A percentile compares a stretch with the other conserved stretches of the same genome.
These are phyloP conservation scores for Lepetodrilus schrolli DNA, from an alignment of 2,888 invertebrate species.

Conservation along the genomic window DNA sequence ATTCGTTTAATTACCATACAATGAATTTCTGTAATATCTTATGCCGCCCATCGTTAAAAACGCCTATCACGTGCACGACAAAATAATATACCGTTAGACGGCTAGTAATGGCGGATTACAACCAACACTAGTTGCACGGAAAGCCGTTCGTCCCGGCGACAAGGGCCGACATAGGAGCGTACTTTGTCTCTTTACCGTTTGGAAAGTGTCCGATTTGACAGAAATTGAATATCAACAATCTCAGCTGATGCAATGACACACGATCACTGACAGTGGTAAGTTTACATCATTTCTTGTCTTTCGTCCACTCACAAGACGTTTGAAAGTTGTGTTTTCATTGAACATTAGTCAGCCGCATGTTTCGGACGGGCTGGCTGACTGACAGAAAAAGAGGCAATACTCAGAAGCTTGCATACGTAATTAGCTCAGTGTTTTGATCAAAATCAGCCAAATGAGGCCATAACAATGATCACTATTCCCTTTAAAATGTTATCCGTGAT, in stretches of 20 bases:
- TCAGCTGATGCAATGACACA: not conserved
- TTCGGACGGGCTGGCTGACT: not conserved
- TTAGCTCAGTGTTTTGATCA: constrained; percentile 20
- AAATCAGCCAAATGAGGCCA: not conserved
- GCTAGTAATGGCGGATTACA: too few species aligned
- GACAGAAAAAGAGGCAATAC: constrained; percentile 14
- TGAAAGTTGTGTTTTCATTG: constrained; percentile 15
- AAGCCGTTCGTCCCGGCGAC: constrained; percentile 12
- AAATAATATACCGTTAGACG: too few species aligned
- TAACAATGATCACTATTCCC: not conserved
- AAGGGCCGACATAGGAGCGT: constrained; percentile 14
- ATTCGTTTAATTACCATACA: too few species aligned
- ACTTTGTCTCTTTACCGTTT: constrained; percentile 20
- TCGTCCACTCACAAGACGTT: not conserved
- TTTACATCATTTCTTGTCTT: not conserved
- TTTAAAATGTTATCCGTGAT: not conserved
- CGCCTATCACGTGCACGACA: too few species aligned
- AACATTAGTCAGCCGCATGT: constrained; percentile 25
- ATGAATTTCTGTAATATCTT: too few species aligned
- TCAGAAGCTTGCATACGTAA: constrained; percentile 27
- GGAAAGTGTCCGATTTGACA: constrained; percentile 13
- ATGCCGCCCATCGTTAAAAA: too few species aligned
- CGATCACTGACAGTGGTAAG: constrained; percentile 15
- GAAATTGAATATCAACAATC: constrained; percentile 1
- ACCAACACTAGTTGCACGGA: not conserved